These are phyloP conservation scores for Tolmerus cingulatus DNA, from an alignment of 2,888 invertebrate species.

Conservation along the genomic window DNA sequence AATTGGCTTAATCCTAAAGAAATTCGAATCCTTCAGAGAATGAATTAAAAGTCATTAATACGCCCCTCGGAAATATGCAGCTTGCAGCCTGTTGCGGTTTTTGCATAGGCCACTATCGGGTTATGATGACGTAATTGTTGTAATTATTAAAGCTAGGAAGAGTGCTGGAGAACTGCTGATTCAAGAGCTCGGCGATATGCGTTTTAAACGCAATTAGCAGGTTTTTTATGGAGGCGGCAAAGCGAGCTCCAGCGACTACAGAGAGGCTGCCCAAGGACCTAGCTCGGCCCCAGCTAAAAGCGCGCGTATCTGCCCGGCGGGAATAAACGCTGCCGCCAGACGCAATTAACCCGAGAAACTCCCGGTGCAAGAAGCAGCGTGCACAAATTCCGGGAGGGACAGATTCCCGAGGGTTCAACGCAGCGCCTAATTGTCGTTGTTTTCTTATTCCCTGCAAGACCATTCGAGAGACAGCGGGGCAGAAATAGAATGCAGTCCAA, in stretches of 20 bases:
- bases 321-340: neutral
- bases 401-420: neutral
- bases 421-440: neutral
- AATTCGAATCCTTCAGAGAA: neutral
- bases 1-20: neutral
- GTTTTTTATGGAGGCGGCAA: neutral
- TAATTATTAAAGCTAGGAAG: neutral
- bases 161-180: neutral
- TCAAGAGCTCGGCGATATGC: neutral
- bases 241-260: neutral
- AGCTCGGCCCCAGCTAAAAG: neutral
- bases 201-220: neutral
- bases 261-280: neutral
- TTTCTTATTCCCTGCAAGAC: neutral
- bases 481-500: neutral
- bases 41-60: neutral
- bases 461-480: neutral
- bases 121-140: neutral
- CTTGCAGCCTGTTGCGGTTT: neutral
- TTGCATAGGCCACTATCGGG: neutral
- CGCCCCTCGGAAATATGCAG: neutral
- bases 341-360: neutral
- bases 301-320: neutral
- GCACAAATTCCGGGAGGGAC: neutral
- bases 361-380: neutral